Evolutionary conservation across 2,113 vertebrate genomes (phyloP), one percentile per base, ranked within the genome.

Genomic region (Calcarius ornatus): DNA sequence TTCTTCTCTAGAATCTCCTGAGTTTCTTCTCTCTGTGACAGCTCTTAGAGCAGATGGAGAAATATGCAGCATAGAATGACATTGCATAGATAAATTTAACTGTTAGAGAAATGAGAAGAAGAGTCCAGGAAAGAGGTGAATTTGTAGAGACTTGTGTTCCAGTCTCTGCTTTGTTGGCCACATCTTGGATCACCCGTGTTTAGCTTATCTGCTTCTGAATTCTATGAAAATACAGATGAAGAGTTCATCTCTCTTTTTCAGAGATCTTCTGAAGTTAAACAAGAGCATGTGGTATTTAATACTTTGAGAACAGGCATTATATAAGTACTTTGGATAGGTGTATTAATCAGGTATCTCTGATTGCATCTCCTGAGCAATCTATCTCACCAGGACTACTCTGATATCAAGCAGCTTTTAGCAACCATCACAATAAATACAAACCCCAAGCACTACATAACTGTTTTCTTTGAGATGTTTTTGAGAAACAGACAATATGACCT

Each of bases 321-420:
- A 5, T 4, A 73, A 91, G 38, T 85, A 45, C 17, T 85, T 82
- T 61, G 19, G 15, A 57, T 61, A 47, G 19, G 6, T 28, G 3
- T 40, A 42, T 82, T 85, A 81, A 68, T 79, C 27, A 61, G 28
- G 10, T 64, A 65, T 43, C 53, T 72, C 77, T 87, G 86, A 83
- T 42, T 77, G 42, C 10, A 2, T 77, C 81, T 71, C 30, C 70
- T 85, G 61, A 89, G 59, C 37, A 47, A 71, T 59, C 38, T 60
- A 0, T 84, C 43, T 71, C 73, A 68, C 15, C 56, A 79, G 42
- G 38, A 66, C 35, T 54, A 47, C 37, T 15, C 51, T 81, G 69
- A 64, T 75, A 87, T n/a, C 37, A 72, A 81, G 65, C 30, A 79
- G 12, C 61, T 95, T 88, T 59, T 89, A 70, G 47, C 12, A 68